Conservation (phyloP, 2,888 invertebrate genomes). For the Achlya flavicornis region DNA sequence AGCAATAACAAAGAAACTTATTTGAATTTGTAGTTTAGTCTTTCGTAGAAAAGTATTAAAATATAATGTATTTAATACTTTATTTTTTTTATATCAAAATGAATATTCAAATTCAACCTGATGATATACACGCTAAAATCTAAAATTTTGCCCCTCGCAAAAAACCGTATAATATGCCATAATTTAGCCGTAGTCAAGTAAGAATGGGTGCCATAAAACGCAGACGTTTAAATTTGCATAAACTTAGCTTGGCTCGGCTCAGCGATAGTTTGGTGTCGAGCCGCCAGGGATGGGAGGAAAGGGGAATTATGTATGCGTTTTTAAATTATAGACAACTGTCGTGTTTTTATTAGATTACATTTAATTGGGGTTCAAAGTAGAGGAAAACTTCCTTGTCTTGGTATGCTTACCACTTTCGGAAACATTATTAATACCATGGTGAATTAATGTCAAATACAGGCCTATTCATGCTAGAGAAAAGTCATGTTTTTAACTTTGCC, state of each 20-base stretch:
- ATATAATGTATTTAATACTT: no score
- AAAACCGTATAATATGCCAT: conserved; percentile 32
- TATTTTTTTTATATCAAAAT: no score
- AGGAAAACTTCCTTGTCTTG: no score
- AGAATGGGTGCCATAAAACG: conserved; percentile 57
- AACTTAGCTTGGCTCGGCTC: conserved; percentile 39
- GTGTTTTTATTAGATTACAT: conserved; percentile 46
- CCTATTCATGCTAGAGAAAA: no score
- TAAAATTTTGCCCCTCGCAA: conserved; percentile 10
- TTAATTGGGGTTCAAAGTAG: neutral
- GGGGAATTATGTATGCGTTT: conserved; percentile 15
- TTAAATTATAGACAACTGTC: conserved; percentile 41
- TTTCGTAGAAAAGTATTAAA: no score
- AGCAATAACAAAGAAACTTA: no score
- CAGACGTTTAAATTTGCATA: conserved; percentile 67
- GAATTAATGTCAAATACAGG: no score
- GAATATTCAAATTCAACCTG: neutral
- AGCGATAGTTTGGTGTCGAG: conserved; percentile 44
- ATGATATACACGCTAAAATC: neutral
- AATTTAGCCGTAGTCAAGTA: conserved; percentile 32
- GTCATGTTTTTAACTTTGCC: no score
- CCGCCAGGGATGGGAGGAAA: conserved; percentile 14
- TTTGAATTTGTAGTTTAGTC: no score
- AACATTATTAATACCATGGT: no score
- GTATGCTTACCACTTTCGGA: no score